Percentiles rank a stretch among this genome's conserved stretches.
These are phyloP conservation scores for Channa striata DNA, from an alignment of 2,797 vertebrate species.

Conservation along the genomic window DNA sequence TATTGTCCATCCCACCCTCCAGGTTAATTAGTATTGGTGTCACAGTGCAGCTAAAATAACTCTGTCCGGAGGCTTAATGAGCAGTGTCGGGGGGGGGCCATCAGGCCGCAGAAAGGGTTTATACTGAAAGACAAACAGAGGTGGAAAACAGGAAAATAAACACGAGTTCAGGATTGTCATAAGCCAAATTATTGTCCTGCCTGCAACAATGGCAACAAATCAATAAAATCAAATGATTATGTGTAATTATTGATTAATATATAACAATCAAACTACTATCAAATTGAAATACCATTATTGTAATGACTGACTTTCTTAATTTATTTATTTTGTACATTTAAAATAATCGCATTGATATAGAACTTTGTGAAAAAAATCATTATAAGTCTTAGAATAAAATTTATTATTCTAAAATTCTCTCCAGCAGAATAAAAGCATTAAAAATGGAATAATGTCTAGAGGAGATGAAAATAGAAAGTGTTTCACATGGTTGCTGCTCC, in stretches of 20 bases:
- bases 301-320: background rate
- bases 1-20: background rate
- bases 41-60: slow-evolving; percentile 64
- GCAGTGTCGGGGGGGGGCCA: slow-evolving; percentile 45
- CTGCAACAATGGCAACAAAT: background rate
- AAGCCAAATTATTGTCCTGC: background rate
- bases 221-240: background rate
- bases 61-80: slow-evolving; percentile 64
- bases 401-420: too few species aligned
- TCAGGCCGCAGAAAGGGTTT: slow-evolving; percentile 47
- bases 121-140: slow-evolving; percentile 38
- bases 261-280: background rate
- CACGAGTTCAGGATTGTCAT: slow-evolving; percentile 7
- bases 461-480: background rate
- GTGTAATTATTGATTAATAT: background rate
- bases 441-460: background rate
- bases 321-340: too few species aligned
- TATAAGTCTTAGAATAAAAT: too few species aligned
- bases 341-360: background rate
- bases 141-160: slow-evolving; percentile 26
- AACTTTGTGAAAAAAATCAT: background rate
- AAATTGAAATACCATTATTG: background rate
- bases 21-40: slow-evolving; percentile 71
- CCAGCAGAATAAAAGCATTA: too few species aligned
- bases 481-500: background rate